phyloP scores from a whole-genome alignment of 2,888 invertebrate genomes.

The Monoplex corrugatus region DNA sequence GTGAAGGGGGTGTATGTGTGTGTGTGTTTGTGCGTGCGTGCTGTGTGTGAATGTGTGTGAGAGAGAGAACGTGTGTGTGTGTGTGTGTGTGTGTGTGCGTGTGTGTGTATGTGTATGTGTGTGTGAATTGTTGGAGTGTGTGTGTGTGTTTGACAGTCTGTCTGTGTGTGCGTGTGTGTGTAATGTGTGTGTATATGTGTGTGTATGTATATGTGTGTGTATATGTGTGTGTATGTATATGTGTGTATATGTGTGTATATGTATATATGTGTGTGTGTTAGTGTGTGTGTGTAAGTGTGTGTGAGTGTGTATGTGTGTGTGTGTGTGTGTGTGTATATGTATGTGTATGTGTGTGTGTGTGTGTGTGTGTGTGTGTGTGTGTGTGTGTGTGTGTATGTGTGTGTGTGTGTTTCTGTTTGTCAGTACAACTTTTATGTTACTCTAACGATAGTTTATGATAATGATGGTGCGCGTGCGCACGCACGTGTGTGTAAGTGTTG shows the following conservation, averaged over 20 bases:
- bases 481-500: background rate
- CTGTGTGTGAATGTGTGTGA: background rate
- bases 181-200: slow-evolving; percentile 10
- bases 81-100: too few species aligned
- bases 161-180: background rate
- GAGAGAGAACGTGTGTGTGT: too few species aligned
- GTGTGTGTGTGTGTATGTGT: background rate
- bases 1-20: too few species aligned
- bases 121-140: too few species aligned
- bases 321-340: background rate
- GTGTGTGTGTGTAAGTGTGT: background rate
- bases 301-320: background rate
- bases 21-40: background rate
- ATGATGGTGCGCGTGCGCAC: background rate
- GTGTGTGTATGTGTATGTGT: too few species aligned
- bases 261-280: background rate
- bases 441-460: too few species aligned
- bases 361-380: background rate
- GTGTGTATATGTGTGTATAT: slow-evolving; percentile 30
- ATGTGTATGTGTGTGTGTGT: background rate
- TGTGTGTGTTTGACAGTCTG: background rate
- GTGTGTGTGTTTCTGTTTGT: background rate
- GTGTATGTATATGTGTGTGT: slow-evolving; percentile 24
- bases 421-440: too few species aligned
- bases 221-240: slow-evolving; percentile 30